Evolutionary conservation across 2,888 invertebrate species (phyloP).

Genomic region (Tetrapedia diversipes): DNA sequence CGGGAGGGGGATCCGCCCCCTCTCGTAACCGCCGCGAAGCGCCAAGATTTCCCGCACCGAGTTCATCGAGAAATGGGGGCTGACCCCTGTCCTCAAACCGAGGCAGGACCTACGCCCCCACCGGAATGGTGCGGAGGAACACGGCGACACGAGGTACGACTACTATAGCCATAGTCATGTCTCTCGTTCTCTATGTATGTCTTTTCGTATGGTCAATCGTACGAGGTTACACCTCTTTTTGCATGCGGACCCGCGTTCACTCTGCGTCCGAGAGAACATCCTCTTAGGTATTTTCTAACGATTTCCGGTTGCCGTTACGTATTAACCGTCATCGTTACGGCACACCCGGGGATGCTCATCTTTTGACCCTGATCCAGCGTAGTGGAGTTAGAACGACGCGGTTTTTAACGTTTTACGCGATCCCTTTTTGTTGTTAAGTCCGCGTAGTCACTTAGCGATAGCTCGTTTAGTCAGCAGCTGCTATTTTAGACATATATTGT

Average conservation of each 20-base stretch:
- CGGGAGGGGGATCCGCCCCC: slow-evolving; percentile 87
- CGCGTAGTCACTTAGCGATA: slow-evolving; percentile 50
- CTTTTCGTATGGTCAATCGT: slow-evolving; percentile 45
- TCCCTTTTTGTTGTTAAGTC: slow-evolving; percentile 29
- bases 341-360: slow-evolving; percentile 17
- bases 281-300: no score
- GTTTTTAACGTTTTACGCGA: slow-evolving; percentile 46
- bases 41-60: slow-evolving; percentile 98
- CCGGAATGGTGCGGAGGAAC: slow-evolving; percentile 87
- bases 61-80: slow-evolving; percentile 99
- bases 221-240: slow-evolving; percentile 36
- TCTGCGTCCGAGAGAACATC: no score
- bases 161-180: slow-evolving; percentile 40
- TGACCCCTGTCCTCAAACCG: slow-evolving; percentile 98
- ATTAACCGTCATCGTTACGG: background rate
- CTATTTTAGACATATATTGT: slow-evolving; percentile 31
- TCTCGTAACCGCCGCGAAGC: slow-evolving; percentile 85
- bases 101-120: slow-evolving; percentile 96
- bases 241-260: slow-evolving; percentile 45
- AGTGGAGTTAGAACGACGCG: slow-evolving; percentile 43
- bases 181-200: slow-evolving; percentile 34
- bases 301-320: no score
- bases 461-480: slow-evolving; percentile 42
- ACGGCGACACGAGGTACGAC: slow-evolving; percentile 88
- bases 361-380: slow-evolving; percentile 49